Conservation (phyloP, 2,113 vertebrate genomes). For the Esox niger region DNA sequence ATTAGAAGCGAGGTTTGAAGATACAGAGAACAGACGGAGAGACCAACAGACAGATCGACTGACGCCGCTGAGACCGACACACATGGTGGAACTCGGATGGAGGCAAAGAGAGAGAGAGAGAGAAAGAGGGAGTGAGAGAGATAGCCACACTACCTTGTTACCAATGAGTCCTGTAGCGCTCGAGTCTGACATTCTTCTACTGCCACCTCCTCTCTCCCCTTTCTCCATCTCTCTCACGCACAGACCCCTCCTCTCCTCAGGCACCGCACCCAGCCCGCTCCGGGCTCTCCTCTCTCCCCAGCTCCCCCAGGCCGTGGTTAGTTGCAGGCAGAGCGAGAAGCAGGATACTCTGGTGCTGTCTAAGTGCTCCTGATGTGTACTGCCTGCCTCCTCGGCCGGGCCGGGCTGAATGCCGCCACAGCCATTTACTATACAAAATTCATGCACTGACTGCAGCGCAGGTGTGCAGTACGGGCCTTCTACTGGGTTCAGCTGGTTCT, state of each 20-base stretch:
- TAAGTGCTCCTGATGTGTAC: slow-evolving; percentile 66
- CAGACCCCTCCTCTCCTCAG: slow-evolving; percentile 48
- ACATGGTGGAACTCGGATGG: no score
- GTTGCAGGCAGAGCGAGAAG: slow-evolving; percentile 11
- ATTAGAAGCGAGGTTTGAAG: background rate
- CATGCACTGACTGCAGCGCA: slow-evolving; percentile 70
- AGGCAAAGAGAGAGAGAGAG: background rate
- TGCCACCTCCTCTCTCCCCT: slow-evolving; percentile 57
- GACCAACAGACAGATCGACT: background rate
- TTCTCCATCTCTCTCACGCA: slow-evolving; percentile 62
- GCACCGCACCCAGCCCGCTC: slow-evolving; percentile 44
- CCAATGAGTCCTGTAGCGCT: slow-evolving; percentile 74
- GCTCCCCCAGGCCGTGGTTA: slow-evolving; percentile 45
- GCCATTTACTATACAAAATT: slow-evolving; percentile 71
- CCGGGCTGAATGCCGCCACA: slow-evolving; percentile 38
- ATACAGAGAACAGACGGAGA: background rate
- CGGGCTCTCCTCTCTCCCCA: slow-evolving; percentile 45
- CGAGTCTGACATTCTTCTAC: slow-evolving; percentile 71
- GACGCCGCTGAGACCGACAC: background rate
- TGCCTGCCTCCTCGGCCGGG: slow-evolving; percentile 12
- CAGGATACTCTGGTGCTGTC: slow-evolving; percentile 36
- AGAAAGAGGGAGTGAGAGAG: slow-evolving; percentile 27
- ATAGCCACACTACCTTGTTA: slow-evolving; percentile 66
- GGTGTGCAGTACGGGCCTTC: slow-evolving; percentile 32
- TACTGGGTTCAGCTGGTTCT: slow-evolving; percentile 29